Evolutionary conservation across 2,888 invertebrate genomes (phyloP).

Genomic region (Volucella bombylans): DNA sequence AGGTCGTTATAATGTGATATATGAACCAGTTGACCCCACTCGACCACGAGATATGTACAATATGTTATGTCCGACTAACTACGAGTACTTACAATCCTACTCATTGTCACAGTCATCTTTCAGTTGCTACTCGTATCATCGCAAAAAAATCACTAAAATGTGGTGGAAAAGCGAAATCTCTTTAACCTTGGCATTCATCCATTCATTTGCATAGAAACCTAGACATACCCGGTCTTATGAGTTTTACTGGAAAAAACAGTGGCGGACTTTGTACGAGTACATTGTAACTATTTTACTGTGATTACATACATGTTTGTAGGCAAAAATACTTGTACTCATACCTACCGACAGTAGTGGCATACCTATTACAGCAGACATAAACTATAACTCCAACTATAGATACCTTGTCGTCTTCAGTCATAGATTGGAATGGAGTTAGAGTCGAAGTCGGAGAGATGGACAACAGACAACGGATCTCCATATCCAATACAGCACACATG

Average conservation of each 20-base stretch:
- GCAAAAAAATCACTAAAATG: conserved; percentile 9
- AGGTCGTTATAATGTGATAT: too few species aligned
- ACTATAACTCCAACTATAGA: conserved; percentile 50
- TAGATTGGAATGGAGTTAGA: too few species aligned
- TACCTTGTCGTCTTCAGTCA: conserved; percentile 19
- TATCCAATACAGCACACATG: conserved; percentile 58
- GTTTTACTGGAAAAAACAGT: conserved; percentile 32
- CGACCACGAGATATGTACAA: too few species aligned
- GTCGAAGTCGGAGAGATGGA: conserved; percentile 3
- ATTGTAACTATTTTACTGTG: conserved; percentile 44
- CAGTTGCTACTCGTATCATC: background rate
- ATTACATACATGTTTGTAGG: conserved; percentile 1
- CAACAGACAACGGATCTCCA: conserved; percentile 47
- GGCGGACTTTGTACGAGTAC: conserved; percentile 5
- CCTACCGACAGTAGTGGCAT: background rate
- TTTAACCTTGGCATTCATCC: conserved; percentile 3
- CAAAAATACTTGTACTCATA: conserved; percentile 9
- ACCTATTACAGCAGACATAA: conserved; percentile 45
- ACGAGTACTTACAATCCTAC: background rate
- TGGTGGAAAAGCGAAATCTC: conserved; percentile 59
- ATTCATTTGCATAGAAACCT: conserved; percentile 43
- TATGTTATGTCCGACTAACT: too few species aligned
- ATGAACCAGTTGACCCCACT: too few species aligned
- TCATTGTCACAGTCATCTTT: background rate
- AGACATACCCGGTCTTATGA: background rate